Conservation (phyloP, 1,140 invertebrate species). For the Drosophila baimaii region DNA sequence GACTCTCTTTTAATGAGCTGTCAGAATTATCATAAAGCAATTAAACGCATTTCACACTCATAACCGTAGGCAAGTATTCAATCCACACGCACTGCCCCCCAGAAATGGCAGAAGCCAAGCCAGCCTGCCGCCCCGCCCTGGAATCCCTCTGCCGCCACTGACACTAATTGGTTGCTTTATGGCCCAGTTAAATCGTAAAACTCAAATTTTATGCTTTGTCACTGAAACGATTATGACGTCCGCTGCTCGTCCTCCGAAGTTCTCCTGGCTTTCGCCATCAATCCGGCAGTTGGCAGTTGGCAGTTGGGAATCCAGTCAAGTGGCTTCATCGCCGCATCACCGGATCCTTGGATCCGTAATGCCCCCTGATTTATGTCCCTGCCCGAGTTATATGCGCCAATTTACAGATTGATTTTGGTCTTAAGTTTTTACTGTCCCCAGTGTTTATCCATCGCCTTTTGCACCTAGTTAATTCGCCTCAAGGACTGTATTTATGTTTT, state of each 20-base stretch:
- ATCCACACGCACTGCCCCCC: constrained; percentile 46
- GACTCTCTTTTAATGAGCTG: constrained; percentile 73
- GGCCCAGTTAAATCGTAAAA: constrained; percentile 82
- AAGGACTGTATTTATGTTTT: constrained; percentile 17
- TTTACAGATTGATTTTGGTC: constrained; percentile 77
- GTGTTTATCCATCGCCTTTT: constrained; percentile 55
- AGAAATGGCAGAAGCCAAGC: background rate
- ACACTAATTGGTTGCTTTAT: constrained; percentile 84
- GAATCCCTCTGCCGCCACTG: constrained; percentile 44
- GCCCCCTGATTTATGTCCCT: constrained; percentile 68
- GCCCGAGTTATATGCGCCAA: constrained; percentile 65
- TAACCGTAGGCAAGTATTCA: constrained; percentile 50
- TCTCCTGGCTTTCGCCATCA: constrained; percentile 4
- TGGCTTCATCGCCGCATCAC: constrained; percentile 45
- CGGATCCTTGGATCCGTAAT: constrained; percentile 50
- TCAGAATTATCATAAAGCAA: constrained; percentile 82
- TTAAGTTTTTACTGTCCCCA: constrained; percentile 46
- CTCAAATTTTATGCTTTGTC: constrained; percentile 83
- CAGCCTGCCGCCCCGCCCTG: too few relatives aligned
- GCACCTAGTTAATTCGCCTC: constrained; percentile 52
- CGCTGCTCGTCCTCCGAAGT: constrained; percentile 38
- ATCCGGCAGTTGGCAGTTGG: constrained; percentile 17
- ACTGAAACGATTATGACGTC: constrained; percentile 83
- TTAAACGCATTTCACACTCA: constrained; percentile 75
- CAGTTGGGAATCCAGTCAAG: constrained; percentile 51